A percentile compares a stretch with the other conserved stretches of the same genome.
phyloP scores from a whole-genome alignment of 1,140 invertebrate species.

The Drosophila kikkawai region DNA sequence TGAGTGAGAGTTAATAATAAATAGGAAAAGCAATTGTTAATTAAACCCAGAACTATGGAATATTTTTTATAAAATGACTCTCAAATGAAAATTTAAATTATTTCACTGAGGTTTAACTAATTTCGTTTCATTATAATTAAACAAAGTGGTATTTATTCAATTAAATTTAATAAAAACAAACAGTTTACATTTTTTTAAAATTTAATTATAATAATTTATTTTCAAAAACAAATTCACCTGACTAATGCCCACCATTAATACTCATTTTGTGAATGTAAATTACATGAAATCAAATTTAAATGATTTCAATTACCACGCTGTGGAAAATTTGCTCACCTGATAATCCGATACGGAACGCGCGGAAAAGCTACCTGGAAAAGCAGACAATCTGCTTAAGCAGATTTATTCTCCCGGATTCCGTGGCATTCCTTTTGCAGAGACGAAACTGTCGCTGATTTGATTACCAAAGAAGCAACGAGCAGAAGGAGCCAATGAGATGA shows the following conservation, averaged over 20 bases:
- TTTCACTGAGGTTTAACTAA: not conserved
- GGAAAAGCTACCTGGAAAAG: constrained; percentile 8
- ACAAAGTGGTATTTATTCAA: not conserved
- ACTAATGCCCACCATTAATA: constrained; percentile 4
- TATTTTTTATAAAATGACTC: not conserved
- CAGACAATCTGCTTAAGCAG: constrained; percentile 34
- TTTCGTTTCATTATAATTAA: not conserved
- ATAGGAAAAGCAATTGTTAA: too few species aligned
- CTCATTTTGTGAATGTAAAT: constrained; percentile 9
- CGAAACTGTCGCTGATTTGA: constrained; percentile 47
- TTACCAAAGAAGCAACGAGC: constrained; percentile 17
- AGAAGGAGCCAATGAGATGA: constrained; percentile 19
- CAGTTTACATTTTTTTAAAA: not conserved
- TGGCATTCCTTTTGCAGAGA: constrained; percentile 7
- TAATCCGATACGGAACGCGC: constrained; percentile 23
- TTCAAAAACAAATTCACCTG: not conserved
- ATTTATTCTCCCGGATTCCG: constrained; percentile 35
- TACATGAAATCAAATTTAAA: constrained; percentile 23
- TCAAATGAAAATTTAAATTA: not conserved
- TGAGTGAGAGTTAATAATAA: not conserved
- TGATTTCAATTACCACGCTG: constrained; percentile 30
- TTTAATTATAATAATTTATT: not conserved
- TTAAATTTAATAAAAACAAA: not conserved
- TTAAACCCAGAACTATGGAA: not conserved
- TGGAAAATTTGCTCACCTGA: constrained; percentile 21